phyloP scores from a whole-genome alignment of 2,113 vertebrate species.

The Myodes glareolus region DNA sequence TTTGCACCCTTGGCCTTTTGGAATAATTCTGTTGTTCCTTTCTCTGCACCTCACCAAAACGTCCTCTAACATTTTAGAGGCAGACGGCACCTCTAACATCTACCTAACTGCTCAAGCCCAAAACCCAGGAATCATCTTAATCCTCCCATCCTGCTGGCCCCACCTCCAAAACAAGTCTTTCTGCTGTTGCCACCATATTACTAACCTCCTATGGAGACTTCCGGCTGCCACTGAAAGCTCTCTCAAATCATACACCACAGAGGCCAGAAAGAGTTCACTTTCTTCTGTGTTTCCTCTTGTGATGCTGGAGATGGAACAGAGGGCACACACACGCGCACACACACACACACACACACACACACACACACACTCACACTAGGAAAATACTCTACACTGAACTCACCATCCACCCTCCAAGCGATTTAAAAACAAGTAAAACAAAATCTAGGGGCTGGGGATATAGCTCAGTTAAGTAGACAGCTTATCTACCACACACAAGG shows the following conservation, averaged over 20 bases:
- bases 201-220: neutral
- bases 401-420: neutral
- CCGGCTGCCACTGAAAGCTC: neutral
- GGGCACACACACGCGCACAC: too few relatives aligned
- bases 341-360: too few relatives aligned
- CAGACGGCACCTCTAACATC: slow-evolving; percentile 48
- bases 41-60: neutral
- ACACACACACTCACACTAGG: neutral
- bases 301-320: neutral
- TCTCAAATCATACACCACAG: neutral
- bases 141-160: neutral
- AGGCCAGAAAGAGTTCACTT: neutral
- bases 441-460: neutral
- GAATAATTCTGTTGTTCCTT: neutral
- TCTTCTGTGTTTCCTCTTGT: neutral
- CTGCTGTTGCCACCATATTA: neutral
- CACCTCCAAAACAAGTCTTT: neutral
- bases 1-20: neutral
- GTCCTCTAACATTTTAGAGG: slow-evolving; percentile 11
- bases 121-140: neutral
- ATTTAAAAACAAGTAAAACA: neutral
- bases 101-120: slow-evolving; percentile 24
- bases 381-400: neutral
- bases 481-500: neutral
- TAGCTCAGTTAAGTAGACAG: neutral